Base-by-base conservation (phyloP, 2,797 vertebrate genomes). In the Silurus aristotelis region DNA sequence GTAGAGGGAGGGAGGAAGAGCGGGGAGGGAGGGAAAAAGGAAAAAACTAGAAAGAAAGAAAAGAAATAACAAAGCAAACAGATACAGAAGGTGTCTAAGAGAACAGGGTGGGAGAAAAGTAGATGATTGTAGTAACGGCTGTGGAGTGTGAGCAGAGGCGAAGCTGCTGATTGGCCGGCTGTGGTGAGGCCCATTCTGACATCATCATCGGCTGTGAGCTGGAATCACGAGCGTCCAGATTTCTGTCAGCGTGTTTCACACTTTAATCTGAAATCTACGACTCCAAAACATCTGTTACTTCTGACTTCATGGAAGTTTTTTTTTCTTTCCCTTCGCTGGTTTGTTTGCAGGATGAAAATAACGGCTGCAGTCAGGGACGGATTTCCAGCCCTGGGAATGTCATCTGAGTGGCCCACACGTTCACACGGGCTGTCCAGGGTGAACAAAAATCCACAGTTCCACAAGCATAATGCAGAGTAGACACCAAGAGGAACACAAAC, bases 371-470 rank as follows among this genome's bases (percentile, higher is more conserved):
- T 12, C 38, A 9, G 68, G 38, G 19, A 46, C 68, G 22, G 19
- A 46, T 43, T 46, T 71, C 6, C 68, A 71, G 68, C 38, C 38
- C 68, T 71, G 68, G 68, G 38, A 71, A 71, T 46, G 68, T 71
- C 38, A 71, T 71, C 68, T 71, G 38, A 46, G 31, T 8, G 19
- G 38, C 38, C 38, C 68, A 71, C 68, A 68, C 66, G 17, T 13
- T 38, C 67, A 68, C 67, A 68, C 64, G n/a, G 12, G 61, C 25
- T 13, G 22, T 64, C 61, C 61, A 12, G 9, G 9, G 61, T 64
- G 64, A n/a, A n/a, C 31, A 66, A 66, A 66, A 66, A 66, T 66
- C 64, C 64, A 66, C 64, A 68, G 25, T 13, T 68, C 27, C 6
- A 7, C n/a, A 27, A 66, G 13, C 12, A 66, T 27, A 14, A 25